Evolutionary conservation across 2,888 invertebrate genomes (phyloP).

Genomic region (Homarus gammarus): DNA sequence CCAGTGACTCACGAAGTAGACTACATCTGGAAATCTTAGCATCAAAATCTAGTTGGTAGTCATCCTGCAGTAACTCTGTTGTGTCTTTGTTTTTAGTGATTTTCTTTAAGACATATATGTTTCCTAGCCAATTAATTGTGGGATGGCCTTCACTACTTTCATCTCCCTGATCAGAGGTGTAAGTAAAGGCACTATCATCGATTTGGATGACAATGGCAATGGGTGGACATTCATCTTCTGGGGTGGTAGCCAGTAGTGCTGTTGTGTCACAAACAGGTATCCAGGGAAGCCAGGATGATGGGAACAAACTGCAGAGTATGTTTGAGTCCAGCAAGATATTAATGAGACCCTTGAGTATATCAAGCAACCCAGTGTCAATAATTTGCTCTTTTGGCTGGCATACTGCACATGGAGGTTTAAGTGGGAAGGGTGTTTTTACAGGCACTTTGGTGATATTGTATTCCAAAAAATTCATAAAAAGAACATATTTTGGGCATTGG

Average conservation of each 20-base stretch:
- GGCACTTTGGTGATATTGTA: constrained; percentile 35
- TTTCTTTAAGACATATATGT: constrained; percentile 27
- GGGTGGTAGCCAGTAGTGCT: neutral
- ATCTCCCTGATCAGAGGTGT: neutral
- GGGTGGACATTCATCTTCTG: constrained; percentile 29
- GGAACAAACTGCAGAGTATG: constrained; percentile 35
- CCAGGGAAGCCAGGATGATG: neutral
- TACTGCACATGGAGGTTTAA: neutral
- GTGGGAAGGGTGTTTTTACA: neutral
- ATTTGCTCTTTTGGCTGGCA: neutral
- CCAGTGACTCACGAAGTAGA: neutral
- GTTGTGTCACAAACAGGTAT: neutral
- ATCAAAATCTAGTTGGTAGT: constrained; percentile 29
- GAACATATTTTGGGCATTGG: constrained; percentile 32
- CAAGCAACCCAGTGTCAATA: neutral
- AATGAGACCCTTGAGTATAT: neutral
- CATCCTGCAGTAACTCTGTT: neutral
- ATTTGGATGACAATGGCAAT: constrained; percentile 14
- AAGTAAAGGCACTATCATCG: constrained; percentile 22
- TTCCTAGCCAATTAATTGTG: constrained; percentile 40
- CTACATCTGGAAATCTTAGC: constrained; percentile 2
- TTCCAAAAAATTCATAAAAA: constrained; percentile 20
- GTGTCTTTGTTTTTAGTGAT: constrained; percentile 1
- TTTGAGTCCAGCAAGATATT: neutral
- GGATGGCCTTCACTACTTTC: neutral